These are phyloP conservation scores for Phylloscopus whistleri DNA, from an alignment of 2,113 vertebrate genomes.

Conservation along the genomic window DNA sequence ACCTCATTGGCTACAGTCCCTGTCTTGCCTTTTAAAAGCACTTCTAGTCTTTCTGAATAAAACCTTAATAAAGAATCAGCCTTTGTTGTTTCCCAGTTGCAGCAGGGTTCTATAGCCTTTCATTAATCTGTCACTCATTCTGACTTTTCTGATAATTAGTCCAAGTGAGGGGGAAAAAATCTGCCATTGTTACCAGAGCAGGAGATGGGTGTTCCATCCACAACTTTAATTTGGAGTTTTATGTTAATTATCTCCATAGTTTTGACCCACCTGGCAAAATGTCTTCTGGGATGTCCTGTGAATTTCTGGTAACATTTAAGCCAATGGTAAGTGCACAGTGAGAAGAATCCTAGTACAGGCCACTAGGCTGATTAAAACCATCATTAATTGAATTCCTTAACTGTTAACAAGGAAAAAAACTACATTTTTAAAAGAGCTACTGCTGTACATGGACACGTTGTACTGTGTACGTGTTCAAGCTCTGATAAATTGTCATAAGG, in stretches of 20 bases:
- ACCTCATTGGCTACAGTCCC: neutral
- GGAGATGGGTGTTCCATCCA: neutral
- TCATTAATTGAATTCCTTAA: neutral
- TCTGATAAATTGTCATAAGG: neutral
- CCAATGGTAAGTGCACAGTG: conserved; percentile 79
- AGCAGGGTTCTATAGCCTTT: neutral
- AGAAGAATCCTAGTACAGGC: neutral
- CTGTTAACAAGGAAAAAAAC: neutral
- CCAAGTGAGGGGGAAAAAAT: neutral
- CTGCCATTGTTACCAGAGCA: neutral
- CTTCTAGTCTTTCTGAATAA: neutral
- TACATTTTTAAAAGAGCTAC: neutral
- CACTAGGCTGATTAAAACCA: neutral
- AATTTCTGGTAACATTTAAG: conserved; percentile 81
- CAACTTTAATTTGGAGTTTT: neutral
- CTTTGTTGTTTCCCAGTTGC: neutral
- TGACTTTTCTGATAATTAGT: neutral
- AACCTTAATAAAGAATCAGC: neutral
- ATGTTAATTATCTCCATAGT: conserved; percentile 61
- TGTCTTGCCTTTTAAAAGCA: neutral
- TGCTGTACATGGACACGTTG: neutral
- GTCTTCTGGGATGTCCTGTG: conserved; percentile 87
- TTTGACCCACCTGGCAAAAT: conserved; percentile 85
- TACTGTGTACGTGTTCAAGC: neutral
- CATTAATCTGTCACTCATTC: conserved; percentile 7